Evolutionary conservation across 1,140 invertebrate genomes (phyloP).

Genomic region (Ceratosolen solmsi): DNA sequence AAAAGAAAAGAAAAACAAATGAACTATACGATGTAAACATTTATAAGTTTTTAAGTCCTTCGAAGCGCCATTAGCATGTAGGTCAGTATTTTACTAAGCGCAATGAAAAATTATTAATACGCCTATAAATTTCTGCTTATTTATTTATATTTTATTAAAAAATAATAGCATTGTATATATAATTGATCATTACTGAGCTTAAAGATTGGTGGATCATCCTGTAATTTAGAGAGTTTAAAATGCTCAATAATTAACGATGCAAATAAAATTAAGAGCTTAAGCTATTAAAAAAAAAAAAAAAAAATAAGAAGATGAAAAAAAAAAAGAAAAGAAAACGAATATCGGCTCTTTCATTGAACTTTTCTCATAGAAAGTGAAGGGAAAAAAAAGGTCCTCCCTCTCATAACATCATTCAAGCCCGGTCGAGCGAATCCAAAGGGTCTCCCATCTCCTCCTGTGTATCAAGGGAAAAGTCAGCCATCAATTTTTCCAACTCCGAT

Average conservation of each 20-base stretch:
- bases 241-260: too few species aligned
- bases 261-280: neutral
- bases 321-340: too few species aligned
- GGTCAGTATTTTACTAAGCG: neutral
- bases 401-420: neutral
- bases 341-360: neutral
- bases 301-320: too few species aligned
- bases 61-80: neutral
- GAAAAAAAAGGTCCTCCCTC: neutral
- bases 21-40: neutral
- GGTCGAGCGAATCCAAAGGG: neutral
- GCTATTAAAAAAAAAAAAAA: neutral
- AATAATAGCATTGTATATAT: neutral
- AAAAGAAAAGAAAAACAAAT: neutral
- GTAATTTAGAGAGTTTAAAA: too few species aligned
- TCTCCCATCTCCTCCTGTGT: too few species aligned
- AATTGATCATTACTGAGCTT: neutral
- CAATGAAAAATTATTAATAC: neutral
- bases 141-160: neutral
- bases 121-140: neutral
- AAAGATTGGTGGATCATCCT: neutral
- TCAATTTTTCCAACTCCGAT: neutral
- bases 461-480: neutral
- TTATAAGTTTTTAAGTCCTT: neutral
- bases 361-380: too few species aligned